Base-by-base conservation (phyloP, 1,140 invertebrate genomes). In the Pectinophora gossypiella region DNA sequence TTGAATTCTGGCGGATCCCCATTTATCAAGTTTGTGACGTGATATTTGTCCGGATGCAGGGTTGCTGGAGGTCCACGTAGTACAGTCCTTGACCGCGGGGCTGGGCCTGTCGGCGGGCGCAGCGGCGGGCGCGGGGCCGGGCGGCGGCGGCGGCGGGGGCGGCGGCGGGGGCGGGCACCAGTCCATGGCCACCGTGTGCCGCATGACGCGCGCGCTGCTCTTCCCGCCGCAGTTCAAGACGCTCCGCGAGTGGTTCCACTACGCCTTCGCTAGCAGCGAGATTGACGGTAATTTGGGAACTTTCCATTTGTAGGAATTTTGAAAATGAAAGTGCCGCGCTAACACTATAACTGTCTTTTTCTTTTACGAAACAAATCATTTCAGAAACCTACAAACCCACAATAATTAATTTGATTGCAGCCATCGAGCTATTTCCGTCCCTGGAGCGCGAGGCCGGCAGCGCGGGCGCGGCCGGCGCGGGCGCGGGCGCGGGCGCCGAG, bases 211-310 rank as follows among this genome's bases (percentile, higher is more conserved):
- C 44, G 96, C 95, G 61, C 93, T 98, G 47, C 91, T 98, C 16
- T 98, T 98, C 85, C 97, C 97, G 43, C 97, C 97, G 19, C 97
- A 98, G 83, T 98, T 98, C 81, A 95, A 96, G 78, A 95, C 94
- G 15, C 88, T 98, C 7, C 93, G 95, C 64, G 97, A 99, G 85
- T 99, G 98, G 97, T 99, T 99, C 88, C 94, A 96, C 65, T 99
- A 99, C 87, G 96, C 97, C 0, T 98, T 99, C 84, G 93, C 95
- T 16, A 96, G 94, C 59, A 95, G 94, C 78, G 96, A 98, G 86
- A 94, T 98, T 46, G 97, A 98, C 89, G 95, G 96, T 97, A 89
- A 86, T n/a, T n/a, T n/a, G n/a, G n/a, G n/a, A n/a, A n/a, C n/a
- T n/a, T n/a, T n/a, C n/a, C n/a, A n/a, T n/a, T n/a, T n/a, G n/a